phyloP scores from a whole-genome alignment of 2,113 vertebrate species.

The Alethe diademata region DNA sequence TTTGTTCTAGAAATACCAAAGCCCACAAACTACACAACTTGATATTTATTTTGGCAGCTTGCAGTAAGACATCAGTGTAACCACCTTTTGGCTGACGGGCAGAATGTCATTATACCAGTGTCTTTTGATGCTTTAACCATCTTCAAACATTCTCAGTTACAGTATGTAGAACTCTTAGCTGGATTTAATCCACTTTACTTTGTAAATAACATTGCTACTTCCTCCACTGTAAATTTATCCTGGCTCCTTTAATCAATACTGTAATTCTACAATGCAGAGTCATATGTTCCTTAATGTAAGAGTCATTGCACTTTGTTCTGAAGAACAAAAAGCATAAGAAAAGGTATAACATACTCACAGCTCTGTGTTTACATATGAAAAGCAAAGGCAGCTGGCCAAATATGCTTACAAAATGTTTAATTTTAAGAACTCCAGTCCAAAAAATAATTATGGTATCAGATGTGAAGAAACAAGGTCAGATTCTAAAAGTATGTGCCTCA shows the following conservation, averaged over 20 bases:
- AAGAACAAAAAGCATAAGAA: slow-evolving; percentile 19
- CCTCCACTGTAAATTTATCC: slow-evolving; percentile 21
- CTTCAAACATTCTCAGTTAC: slow-evolving; percentile 19
- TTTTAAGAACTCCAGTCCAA: background rate
- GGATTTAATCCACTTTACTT: slow-evolving; percentile 17
- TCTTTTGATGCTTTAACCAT: slow-evolving; percentile 20
- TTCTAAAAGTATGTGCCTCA: background rate
- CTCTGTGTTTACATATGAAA: background rate
- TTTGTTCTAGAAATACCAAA: background rate
- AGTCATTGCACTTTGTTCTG: background rate
- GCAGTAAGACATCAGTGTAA: background rate
- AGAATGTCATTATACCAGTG: slow-evolving; percentile 27
- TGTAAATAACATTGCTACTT: slow-evolving; percentile 1
- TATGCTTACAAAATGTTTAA: background rate
- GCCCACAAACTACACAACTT: background rate
- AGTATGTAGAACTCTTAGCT: background rate
- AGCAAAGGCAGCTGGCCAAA: background rate
- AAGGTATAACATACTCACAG: background rate
- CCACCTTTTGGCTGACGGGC: background rate
- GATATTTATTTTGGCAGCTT: slow-evolving; percentile 35
- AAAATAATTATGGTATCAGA: background rate
- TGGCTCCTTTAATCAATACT: background rate
- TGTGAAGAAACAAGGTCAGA: background rate
- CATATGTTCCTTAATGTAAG: background rate
- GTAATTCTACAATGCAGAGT: slow-evolving; percentile 10